Evolutionary conservation across 2,797 vertebrate species (phyloP).

Genomic region (Gallinago stenura): DNA sequence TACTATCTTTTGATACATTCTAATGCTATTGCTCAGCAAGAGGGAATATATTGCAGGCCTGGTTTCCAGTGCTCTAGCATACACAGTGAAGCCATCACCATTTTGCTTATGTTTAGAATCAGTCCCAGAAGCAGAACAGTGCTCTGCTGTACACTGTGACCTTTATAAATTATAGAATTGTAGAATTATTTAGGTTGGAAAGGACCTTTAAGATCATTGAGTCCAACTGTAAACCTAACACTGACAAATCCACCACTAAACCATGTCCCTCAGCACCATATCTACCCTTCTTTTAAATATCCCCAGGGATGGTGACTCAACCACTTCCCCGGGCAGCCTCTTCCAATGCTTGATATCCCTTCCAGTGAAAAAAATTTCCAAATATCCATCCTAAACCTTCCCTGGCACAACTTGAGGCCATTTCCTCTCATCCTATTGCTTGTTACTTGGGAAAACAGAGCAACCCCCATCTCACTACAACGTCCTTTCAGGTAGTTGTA

Average conservation of each 20-base stretch:
- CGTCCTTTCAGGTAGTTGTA: no score
- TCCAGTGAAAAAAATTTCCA: no score
- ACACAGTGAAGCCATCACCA: neutral
- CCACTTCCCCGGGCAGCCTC: no score
- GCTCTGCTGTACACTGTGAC: neutral
- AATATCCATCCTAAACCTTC: no score
- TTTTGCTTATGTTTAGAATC: neutral
- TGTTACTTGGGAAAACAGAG: no score
- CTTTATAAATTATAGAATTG: neutral
- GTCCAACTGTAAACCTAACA: neutral
- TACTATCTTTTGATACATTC: neutral
- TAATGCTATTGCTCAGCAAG: neutral
- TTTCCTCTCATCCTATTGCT: no score
- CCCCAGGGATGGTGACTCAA: no score
- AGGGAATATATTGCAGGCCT: neutral
- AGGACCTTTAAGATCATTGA: neutral
- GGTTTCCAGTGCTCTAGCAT: neutral
- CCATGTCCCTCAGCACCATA: neutral
- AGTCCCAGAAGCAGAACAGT: neutral
- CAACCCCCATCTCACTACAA: no score
- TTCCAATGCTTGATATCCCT: no score
- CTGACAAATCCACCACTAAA: neutral
- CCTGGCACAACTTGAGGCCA: no score
- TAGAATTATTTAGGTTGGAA: neutral
- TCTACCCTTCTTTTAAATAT: neutral